These are phyloP conservation scores for Tetheella fluctuosa DNA, from an alignment of 2,888 invertebrate species.

Conservation along the genomic window DNA sequence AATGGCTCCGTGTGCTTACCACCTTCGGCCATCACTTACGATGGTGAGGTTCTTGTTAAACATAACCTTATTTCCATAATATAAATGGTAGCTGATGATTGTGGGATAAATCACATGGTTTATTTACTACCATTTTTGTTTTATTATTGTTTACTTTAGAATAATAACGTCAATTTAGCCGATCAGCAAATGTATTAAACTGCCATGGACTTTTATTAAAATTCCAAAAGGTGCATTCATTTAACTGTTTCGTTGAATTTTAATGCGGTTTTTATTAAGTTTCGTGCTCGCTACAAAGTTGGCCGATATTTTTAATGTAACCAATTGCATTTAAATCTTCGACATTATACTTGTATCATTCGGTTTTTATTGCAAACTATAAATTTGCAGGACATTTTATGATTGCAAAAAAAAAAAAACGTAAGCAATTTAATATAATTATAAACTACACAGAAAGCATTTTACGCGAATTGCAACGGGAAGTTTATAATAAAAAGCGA, in stretches of 20 bases:
- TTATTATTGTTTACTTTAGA: neutral
- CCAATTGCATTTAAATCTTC: slow-evolving; percentile 24
- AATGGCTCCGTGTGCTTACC: no score
- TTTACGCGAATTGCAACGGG: slow-evolving; percentile 4
- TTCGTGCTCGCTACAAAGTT: slow-evolving; percentile 26
- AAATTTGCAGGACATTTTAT: slow-evolving; percentile 38
- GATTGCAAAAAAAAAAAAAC: slow-evolving; percentile 24
- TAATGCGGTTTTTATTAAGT: slow-evolving; percentile 30
- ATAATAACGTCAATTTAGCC: neutral
- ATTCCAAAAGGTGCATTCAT: slow-evolving; percentile 1
- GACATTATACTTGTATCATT: slow-evolving; percentile 27
- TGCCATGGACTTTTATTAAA: neutral
- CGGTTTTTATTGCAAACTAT: slow-evolving; percentile 32
- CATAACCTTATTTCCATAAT: no score
- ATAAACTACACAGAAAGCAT: neutral
- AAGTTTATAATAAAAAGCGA: neutral
- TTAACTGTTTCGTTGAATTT: slow-evolving; percentile 2
- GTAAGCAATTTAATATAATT: slow-evolving; percentile 28
- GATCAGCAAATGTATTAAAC: neutral
- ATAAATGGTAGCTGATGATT: no score
- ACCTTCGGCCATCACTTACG: no score
- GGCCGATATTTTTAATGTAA: slow-evolving; percentile 30
- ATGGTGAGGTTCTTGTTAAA: no score
- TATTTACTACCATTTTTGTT: no score
- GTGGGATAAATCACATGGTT: no score